Evolutionary conservation across 2,113 vertebrate species (phyloP).

Genomic region (Vireo altiloquus): DNA sequence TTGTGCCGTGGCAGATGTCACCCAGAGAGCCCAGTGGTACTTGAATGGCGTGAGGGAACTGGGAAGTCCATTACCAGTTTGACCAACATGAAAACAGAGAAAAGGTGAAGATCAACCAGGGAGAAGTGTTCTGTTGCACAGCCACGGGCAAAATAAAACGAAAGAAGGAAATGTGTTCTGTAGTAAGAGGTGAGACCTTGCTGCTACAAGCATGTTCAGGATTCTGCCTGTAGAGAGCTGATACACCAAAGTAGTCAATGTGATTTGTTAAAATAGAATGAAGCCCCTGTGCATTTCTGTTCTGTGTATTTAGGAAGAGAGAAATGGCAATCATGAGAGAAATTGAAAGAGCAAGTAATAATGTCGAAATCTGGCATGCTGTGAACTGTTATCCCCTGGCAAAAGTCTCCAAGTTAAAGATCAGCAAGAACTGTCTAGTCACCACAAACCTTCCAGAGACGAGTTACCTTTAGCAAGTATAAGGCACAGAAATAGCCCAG

Average conservation of each 20-base stretch:
- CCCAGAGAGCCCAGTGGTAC: background rate
- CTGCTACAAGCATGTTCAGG: background rate
- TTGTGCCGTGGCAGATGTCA: background rate
- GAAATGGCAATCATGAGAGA: background rate
- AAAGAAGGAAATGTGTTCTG: background rate
- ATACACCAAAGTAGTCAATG: accelerated
- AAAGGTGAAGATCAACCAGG: background rate
- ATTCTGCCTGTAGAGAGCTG: background rate
- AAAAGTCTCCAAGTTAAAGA: background rate
- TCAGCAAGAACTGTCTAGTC: background rate
- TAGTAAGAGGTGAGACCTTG: background rate
- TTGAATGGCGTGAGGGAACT: background rate
- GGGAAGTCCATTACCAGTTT: background rate
- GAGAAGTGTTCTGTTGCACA: background rate
- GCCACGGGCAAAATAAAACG: background rate
- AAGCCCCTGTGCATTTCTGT: background rate
- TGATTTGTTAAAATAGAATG: background rate
- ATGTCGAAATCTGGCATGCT: background rate
- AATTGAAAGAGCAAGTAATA: background rate
- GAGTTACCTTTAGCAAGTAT: background rate
- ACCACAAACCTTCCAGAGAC: background rate
- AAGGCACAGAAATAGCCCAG: slow-evolving; percentile 43
- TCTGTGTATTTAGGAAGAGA: background rate
- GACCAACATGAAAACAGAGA: background rate
- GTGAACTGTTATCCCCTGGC: background rate